phyloP scores from a whole-genome alignment of 2,797 vertebrate species.

The Pogoniulus pusillus region DNA sequence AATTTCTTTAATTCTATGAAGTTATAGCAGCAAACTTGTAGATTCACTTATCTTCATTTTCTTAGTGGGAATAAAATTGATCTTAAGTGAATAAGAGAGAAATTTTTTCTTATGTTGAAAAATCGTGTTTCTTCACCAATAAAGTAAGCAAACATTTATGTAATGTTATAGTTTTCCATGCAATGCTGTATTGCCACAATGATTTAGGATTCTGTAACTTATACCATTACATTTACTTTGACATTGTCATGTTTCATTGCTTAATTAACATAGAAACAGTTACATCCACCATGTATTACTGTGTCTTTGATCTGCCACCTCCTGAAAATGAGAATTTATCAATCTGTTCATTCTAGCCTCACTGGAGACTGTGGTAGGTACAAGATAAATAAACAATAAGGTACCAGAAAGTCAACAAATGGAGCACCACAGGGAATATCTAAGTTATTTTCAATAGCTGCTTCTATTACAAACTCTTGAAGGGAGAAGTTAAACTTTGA shows the following conservation, averaged over 20 bases:
- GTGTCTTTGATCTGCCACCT: constrained; percentile 10
- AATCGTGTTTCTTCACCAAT: not conserved
- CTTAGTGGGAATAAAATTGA: not conserved
- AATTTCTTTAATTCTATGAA: constrained; percentile 20
- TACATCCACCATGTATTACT: not conserved
- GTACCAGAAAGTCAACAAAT: not conserved
- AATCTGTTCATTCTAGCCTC: not conserved
- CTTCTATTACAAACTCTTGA: not conserved
- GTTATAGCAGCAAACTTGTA: constrained; percentile 9
- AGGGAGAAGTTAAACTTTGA: not conserved
- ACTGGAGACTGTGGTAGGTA: not conserved
- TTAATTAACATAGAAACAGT: not conserved
- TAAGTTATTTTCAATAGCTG: not conserved
- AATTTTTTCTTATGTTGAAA: not conserved
- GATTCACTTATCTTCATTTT: not conserved
- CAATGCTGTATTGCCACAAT: not conserved
- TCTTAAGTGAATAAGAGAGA: not conserved
- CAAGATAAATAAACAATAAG: not conserved
- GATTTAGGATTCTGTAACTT: not conserved
- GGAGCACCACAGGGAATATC: not conserved
- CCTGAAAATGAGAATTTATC: not conserved
- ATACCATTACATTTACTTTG: not conserved
- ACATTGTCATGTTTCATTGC: not conserved
- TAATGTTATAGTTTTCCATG: not conserved
- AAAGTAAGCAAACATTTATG: not conserved